Conservation (phyloP, 1,140 invertebrate genomes). For the Cardiocondyla obscurior region DNA sequence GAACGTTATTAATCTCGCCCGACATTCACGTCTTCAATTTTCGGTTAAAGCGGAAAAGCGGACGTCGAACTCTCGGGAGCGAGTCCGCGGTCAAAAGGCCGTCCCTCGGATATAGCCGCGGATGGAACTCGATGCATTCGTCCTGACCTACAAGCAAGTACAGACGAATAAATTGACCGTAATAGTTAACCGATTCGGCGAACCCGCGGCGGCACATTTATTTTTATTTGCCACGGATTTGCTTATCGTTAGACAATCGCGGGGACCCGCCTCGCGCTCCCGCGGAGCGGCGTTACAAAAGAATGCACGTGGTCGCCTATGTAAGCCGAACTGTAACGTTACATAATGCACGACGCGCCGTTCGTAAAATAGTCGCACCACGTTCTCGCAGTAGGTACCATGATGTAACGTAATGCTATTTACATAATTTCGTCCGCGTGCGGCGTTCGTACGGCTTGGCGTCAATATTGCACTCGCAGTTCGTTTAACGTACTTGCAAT, state of each 20-base stretch:
- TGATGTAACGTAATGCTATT: conserved; percentile 39
- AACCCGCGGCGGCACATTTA: conserved; percentile 38
- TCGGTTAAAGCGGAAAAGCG: neutral
- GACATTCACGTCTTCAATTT: conserved; percentile 5
- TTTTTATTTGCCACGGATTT: conserved; percentile 34
- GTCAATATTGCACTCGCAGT: neutral
- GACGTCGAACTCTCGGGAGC: neutral
- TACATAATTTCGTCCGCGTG: conserved; percentile 15
- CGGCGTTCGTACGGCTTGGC: neutral
- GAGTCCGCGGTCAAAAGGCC: neutral
- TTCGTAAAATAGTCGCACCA: conserved; percentile 28
- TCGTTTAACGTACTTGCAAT: neutral
- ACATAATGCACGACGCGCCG: conserved; percentile 24
- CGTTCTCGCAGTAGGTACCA: neutral
- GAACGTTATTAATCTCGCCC: no score
- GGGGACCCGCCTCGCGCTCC: neutral
- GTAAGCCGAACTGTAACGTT: conserved; percentile 33
- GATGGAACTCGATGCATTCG: neutral
- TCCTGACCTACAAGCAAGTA: conserved; percentile 45
- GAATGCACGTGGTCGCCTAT: conserved; percentile 40
- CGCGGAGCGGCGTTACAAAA: conserved; percentile 10
- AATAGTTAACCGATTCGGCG: conserved; percentile 34
- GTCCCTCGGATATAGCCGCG: neutral
- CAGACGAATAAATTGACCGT: conserved; percentile 38
- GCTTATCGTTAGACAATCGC: conserved; percentile 27